Evolutionary conservation across 2,888 invertebrate species (phyloP), one percentile per base, ranked within the genome.

Genomic region (Pseudococcus longispinus): DNA sequence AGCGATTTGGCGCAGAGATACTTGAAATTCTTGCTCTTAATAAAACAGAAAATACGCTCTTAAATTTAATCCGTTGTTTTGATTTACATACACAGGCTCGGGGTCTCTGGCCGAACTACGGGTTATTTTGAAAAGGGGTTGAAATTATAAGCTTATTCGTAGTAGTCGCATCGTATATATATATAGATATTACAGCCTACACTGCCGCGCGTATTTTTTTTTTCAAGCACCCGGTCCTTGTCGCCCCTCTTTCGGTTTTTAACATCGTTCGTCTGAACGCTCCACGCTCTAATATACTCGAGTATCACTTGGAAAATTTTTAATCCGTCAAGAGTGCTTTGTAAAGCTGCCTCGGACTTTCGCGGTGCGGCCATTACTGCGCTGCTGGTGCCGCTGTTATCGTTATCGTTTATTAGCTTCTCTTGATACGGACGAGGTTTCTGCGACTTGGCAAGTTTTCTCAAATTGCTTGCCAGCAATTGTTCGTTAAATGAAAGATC

Each of bases 91-190:
- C 65, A 65, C 8, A 26, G 29, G 4, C 3, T 70, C 6, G 29
- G 26, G 26, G 23, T 15, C 26, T 26, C 18, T 18, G 29, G 20
- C 23, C 60, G n/a, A n/a, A 8, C 55, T 26, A n/a, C 26, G 26
- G 70, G 70, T 29, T 70, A 29, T 26, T 70, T 70, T 70, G 9
- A 29, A 70, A 70, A 70, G 29, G 70, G 70, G 70, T 26, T 70
- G n/a, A 29, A 70, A 70, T 70, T 70, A 70, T 70, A 70, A 29
- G 70, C 70, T 70, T 70, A 70, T 82, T 82, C 82, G 23, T 82
- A 37, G 5, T 37, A 5, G 8, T 37, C 37, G 8, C 8, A 9
- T 37, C n/a, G n/a, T n/a, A n/a, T n/a, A n/a, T n/a, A n/a, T n/a
- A n/a, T n/a, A n/a, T n/a, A n/a, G n/a, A 37, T 37, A 37, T 37